Conservation (phyloP, 2,797 vertebrate species). For the Falco columbarius region DNA sequence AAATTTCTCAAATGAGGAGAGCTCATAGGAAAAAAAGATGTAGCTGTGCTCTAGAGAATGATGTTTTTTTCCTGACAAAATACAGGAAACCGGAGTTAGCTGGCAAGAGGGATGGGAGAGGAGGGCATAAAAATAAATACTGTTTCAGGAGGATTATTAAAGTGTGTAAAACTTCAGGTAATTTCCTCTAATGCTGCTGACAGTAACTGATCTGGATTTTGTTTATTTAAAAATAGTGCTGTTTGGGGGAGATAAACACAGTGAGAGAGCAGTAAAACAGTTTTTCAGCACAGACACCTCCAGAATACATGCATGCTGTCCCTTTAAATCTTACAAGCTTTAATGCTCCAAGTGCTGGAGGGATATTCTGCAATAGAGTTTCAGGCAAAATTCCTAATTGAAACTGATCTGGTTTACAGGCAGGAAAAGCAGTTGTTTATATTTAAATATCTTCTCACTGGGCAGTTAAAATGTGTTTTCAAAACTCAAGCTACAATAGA, state of each 20-base stretch:
- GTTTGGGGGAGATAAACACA: constrained; percentile 26
- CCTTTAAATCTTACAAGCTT: constrained; percentile 17
- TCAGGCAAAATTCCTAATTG: constrained; percentile 31
- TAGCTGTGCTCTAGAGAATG: background rate
- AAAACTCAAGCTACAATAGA: constrained; percentile 42
- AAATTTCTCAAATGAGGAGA: background rate
- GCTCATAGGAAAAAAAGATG: background rate
- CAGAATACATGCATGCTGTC: background rate
- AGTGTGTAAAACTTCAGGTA: constrained; percentile 50
- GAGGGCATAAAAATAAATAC: background rate
- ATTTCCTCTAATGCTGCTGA: constrained; percentile 56
- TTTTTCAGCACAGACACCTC: background rate
- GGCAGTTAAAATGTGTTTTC: constrained; percentile 14
- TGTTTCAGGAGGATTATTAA: constrained; percentile 2
- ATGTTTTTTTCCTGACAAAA: background rate
- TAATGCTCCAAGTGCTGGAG: background rate
- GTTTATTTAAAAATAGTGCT: constrained; percentile 51
- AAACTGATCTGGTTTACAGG: constrained; percentile 26
- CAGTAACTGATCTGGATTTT: constrained; percentile 33
- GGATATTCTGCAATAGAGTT: constrained; percentile 11
- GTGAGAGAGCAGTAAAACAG: background rate
- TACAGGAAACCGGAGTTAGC: constrained; percentile 18
- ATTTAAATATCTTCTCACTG: background rate
- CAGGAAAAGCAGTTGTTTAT: constrained; percentile 25
- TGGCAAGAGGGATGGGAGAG: background rate